phyloP scores from a whole-genome alignment of 2,888 invertebrate species.

The Eilema depressum region DNA sequence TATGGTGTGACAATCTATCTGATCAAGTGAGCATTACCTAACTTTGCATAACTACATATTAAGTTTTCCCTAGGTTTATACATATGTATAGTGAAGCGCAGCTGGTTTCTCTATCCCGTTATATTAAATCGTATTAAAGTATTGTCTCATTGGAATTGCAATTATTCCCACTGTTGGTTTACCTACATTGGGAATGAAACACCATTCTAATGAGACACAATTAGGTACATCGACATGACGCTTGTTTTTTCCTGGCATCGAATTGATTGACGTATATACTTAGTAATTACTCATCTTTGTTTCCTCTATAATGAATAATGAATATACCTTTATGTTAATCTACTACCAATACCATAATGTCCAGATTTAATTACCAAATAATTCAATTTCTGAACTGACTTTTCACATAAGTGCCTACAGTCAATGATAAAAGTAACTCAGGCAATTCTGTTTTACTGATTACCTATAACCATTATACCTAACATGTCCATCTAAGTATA shows the following conservation, averaged over 20 bases:
- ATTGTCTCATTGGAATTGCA: conserved; percentile 7
- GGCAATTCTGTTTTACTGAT: background rate
- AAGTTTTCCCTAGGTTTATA: background rate
- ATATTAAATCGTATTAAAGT: background rate
- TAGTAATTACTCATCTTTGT: conserved; percentile 36
- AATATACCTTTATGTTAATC: background rate
- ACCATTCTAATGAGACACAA: background rate
- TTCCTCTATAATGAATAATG: background rate
- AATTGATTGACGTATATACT: conserved; percentile 33
- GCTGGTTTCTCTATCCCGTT: background rate
- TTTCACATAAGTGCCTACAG: background rate
- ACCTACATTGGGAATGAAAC: background rate
- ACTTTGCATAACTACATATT: conserved; percentile 1
- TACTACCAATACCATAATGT: background rate
- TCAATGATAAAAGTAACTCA: background rate
- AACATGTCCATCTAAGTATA: too few species aligned
- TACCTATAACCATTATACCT: too few species aligned
- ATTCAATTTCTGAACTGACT: background rate
- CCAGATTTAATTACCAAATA: background rate
- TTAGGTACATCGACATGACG: conserved; percentile 17
- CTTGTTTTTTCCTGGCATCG: conserved; percentile 43
- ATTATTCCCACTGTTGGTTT: background rate
- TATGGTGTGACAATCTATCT: conserved; percentile 87
- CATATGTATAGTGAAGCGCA: background rate
- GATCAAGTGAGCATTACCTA: conserved; percentile 85